phyloP scores from a whole-genome alignment of 1,140 invertebrate genomes.

The Asbolus verrucosus region DNA sequence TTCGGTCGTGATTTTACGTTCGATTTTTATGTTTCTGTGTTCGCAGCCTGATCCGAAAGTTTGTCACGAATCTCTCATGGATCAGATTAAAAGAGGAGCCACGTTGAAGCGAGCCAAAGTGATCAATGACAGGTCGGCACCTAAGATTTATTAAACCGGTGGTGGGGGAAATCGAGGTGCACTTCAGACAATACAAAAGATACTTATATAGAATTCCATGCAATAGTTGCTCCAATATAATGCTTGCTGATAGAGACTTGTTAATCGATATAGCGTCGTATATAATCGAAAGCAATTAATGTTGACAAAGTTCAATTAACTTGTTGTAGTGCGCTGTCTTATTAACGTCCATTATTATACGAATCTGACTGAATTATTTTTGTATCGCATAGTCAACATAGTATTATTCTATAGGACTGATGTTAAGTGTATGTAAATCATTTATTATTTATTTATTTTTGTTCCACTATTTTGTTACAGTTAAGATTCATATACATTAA shows the following conservation, averaged over 20 bases:
- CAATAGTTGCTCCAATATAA: constrained; percentile 39
- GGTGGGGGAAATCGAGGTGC: not conserved
- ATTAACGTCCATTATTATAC: constrained; percentile 54
- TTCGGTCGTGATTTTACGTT: not conserved
- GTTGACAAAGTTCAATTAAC: constrained; percentile 49
- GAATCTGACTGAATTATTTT: constrained; percentile 55
- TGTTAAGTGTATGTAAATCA: constrained; percentile 46
- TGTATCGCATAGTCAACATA: constrained; percentile 50
- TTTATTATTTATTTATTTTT: constrained; percentile 42
- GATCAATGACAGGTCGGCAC: constrained; percentile 64
- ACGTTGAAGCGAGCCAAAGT: constrained; percentile 72
- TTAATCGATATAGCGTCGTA: constrained; percentile 30
- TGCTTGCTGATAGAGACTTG: constrained; percentile 10
- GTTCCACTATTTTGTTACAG: constrained; percentile 1
- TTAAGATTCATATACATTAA: not conserved
- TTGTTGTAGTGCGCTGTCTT: constrained; percentile 48
- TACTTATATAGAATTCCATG: not conserved
- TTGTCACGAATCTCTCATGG: constrained; percentile 84
- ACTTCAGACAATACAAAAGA: constrained; percentile 20
- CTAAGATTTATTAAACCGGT: constrained; percentile 60
- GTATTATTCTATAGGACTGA: constrained; percentile 52
- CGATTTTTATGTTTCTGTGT: constrained; percentile 42
- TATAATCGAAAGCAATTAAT: constrained; percentile 11
- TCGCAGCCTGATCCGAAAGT: constrained; percentile 76
- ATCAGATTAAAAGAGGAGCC: constrained; percentile 89